Conservation (phyloP, 2,797 vertebrate genomes). For the Sebastolobus alascanus region DNA sequence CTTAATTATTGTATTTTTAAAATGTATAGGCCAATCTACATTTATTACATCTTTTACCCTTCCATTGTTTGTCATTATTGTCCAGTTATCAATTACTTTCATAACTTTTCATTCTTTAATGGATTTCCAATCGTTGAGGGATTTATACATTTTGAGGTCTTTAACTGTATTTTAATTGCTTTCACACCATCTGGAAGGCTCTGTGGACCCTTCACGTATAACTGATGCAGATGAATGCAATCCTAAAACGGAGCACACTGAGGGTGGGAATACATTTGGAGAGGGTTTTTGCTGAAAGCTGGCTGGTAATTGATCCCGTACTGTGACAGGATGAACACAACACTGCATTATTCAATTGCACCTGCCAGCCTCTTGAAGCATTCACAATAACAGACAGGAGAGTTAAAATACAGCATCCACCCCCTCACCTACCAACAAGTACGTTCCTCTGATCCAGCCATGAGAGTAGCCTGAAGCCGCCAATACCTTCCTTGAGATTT, state of each 20-base stretch:
- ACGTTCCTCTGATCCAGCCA: conserved; percentile 13
- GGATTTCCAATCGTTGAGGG: background rate
- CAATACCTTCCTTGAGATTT: conserved; percentile 2
- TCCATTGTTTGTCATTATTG: background rate
- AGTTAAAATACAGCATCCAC: conserved; percentile 6
- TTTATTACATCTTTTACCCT: background rate
- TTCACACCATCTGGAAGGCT: conserved; percentile 7
- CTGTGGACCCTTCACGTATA: background rate
- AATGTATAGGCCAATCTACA: background rate
- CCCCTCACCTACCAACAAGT: conserved; percentile 31
- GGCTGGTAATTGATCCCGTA: conserved; percentile 51
- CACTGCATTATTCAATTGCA: conserved; percentile 61
- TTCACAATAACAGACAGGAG: conserved; percentile 23
- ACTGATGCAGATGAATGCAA: conserved; percentile 24
- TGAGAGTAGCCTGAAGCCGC: background rate
- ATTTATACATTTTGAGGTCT: background rate
- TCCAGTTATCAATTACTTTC: background rate
- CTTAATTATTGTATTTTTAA: background rate
- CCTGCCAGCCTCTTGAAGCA: conserved; percentile 31
- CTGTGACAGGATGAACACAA: conserved; percentile 60
- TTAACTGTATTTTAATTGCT: conserved; percentile 8
- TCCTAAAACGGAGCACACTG: background rate
- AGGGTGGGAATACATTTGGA: conserved; percentile 28
- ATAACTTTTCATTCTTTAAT: background rate
- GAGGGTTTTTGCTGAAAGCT: conserved; percentile 21